Evolutionary conservation across 2,888 invertebrate species (phyloP), one percentile per base, ranked within the genome.

Genomic region (Ectemnius lituratus): DNA sequence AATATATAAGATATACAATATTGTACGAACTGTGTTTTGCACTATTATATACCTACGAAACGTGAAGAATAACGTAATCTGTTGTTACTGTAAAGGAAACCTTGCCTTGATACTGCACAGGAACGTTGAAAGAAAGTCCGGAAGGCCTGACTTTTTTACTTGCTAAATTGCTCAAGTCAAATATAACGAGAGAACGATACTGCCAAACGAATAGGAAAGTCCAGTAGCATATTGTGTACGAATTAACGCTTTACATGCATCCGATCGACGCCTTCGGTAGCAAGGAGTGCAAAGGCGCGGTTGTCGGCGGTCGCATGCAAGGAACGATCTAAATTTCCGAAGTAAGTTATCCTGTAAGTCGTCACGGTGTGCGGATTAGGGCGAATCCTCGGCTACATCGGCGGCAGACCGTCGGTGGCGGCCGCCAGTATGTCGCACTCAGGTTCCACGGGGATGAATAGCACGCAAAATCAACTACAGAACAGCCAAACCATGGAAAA

Each of bases 321-420:
- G 47, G 20, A 69, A 73, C 28, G 18, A 27, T 62, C 63, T 74
- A 79, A 52, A 68, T 82, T 73, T 79, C 76, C 67, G 71, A 71
- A 62, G 49, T 65, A 61, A 81, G 85, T 85, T 84, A 62, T 78
- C 80, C 73, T 78, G 65, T 63, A 88, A 89, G 76, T 86, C 85
- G 84, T 83, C 90, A 90, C 89, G 81, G 90, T 90, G 89, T 89
- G 90, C 64, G 89, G 89, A 81, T 81, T 90, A 82, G 89, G 89
- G 87, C 89, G 90, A 86, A 90, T 90, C 60, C 88, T 90, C 82
- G 90, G 90, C 90, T 90, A 89, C 88, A 90, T 90, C 90, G 90
- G 89, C 89, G 89, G 88, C 79, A 85, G 89, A 85, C 90, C 89
- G 87, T 88, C 88, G 90, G 90, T 90, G 89, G 87, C 86, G 80